phyloP scores from a whole-genome alignment of 1,140 invertebrate species.

The Plodia interpunctella region DNA sequence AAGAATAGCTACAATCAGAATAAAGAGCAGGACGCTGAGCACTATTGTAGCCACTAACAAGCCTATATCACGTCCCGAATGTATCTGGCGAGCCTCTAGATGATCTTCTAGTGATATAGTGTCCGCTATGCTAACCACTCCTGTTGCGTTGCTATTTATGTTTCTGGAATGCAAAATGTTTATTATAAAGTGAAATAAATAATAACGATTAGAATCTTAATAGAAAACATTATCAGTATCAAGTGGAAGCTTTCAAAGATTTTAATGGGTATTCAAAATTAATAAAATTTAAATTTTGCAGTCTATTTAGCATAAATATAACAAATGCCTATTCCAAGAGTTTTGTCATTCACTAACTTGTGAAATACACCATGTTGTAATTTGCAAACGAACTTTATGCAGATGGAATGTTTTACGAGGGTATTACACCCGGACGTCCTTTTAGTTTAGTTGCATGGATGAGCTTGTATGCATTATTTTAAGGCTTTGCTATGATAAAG shows the following conservation, averaged over 20 bases:
- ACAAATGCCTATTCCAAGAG: neutral
- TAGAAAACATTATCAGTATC: neutral
- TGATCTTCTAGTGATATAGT: slow-evolving; percentile 58
- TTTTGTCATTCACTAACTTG: neutral
- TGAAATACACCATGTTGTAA: neutral
- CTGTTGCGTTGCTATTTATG: slow-evolving; percentile 41
- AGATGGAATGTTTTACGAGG: slow-evolving; percentile 2
- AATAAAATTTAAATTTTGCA: no score
- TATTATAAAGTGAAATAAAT: slow-evolving; percentile 8
- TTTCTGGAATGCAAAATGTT: slow-evolving; percentile 39
- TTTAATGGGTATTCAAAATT: no score
- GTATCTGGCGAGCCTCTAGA: slow-evolving; percentile 47
- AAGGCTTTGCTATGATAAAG: no score
- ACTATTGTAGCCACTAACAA: slow-evolving; percentile 58
- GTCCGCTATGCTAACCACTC: slow-evolving; percentile 33
- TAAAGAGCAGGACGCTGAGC: slow-evolving; percentile 50
- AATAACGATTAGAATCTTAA: slow-evolving; percentile 22
- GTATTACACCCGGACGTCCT: slow-evolving; percentile 4
- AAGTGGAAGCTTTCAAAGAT: no score
- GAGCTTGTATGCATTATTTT: neutral
- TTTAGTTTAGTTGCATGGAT: slow-evolving; percentile 1
- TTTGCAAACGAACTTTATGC: neutral
- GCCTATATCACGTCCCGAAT: slow-evolving; percentile 43
- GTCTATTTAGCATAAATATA: no score
- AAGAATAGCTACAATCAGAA: slow-evolving; percentile 39